A percentile compares a stretch with the other conserved stretches of the same genome.
Conservation (phyloP, 2,113 vertebrate genomes). For the Colius striatus region DNA sequence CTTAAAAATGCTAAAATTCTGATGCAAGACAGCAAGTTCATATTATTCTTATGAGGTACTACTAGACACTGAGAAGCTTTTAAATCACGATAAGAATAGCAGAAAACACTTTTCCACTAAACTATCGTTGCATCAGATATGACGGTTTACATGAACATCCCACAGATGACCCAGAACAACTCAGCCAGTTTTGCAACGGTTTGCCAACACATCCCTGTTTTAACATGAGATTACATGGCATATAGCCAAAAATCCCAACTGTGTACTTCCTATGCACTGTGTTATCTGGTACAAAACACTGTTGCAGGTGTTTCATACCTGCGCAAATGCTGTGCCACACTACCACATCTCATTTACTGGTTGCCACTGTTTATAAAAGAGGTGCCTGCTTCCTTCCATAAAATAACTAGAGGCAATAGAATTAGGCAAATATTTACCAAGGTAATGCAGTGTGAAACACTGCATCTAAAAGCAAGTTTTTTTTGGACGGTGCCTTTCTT, state of each 20-base stretch:
- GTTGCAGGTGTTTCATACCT: not conserved
- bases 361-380: not conserved
- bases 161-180: not conserved
- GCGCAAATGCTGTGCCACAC: not conserved
- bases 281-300: not conserved
- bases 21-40: not conserved
- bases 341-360: not conserved
- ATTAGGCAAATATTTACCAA: constrained; percentile 14
- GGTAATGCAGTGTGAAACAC: not conserved
- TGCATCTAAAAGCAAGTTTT: not conserved
- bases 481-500: not conserved
- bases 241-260: not conserved
- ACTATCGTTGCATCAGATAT: not conserved
- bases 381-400: not conserved
- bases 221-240: not conserved
- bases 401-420: not conserved
- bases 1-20: not conserved
- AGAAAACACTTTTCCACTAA: not conserved
- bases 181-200: not conserved
- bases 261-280: not conserved
- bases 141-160: not conserved
- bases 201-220: not conserved
- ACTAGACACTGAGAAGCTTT: not conserved
- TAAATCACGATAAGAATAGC: not conserved
- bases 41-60: not conserved